Evolutionary conservation across 92 coral and sea anemone species (phyloP), one percentile per base, ranked within the genome.

Genomic region (Blastomussa wellsi): DNA sequence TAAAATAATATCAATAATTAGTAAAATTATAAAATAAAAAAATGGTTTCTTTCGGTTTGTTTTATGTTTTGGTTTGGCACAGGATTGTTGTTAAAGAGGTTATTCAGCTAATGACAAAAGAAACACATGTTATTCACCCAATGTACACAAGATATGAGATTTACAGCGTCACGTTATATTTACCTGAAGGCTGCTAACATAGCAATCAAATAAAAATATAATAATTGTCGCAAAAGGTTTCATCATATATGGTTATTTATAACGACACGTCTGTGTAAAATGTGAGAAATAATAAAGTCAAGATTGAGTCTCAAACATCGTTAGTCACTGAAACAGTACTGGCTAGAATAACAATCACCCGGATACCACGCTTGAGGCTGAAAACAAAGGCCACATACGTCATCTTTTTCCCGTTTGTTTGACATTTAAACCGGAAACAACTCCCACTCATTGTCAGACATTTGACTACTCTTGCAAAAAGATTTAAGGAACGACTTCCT

Each of bases 401-500:
- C 87, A 83, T 67, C 5, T 38, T 48, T 60, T 69, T 73, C 72
- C 64, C 87, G 79, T 83, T 74, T 83, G 65, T 57, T 66, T 57
- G 87, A 59, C 87, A 83, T 47, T 16, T 60, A 42, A 59, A 75
- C 80, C 87, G 80, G 87, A 74, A 83, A 83, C 87, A 16, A 57
- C 81, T 74, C 87, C 87, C 81, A 59, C 87, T 39, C 80, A 37
- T n/a, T 75, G 81, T 74, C 64, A 83, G 49, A 62, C 72, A 13
- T 74, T 62, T 42, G 67, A 26, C 55, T 59, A 39, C 62, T 75
- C 38, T 66, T 59, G 32, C 73, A 74, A 22, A 83, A 75, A 70
- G 81, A 83, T 83, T 83, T 74, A 83, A 83, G 87, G 87, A 83
- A 83, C 87, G 80, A 83, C 87, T 83, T 83, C 87, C 87, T 83